Evolutionary conservation across 1,140 invertebrate species (phyloP).

Genomic region (Sminthurinus signatus): DNA sequence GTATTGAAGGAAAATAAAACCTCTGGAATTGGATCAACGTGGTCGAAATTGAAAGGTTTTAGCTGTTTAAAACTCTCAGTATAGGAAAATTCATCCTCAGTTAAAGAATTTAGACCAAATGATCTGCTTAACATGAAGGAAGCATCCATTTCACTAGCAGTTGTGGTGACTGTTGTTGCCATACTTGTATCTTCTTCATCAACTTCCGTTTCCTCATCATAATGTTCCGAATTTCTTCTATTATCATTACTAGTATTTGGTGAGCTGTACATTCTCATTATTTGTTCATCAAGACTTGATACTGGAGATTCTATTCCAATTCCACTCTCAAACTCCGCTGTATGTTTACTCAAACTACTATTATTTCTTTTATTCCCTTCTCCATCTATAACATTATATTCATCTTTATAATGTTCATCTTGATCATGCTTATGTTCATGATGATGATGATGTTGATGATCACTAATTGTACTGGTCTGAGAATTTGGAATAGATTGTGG

Average conservation of each 20-base stretch:
- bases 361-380: constrained; percentile 1
- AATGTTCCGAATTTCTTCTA: background rate
- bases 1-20: constrained; percentile 17
- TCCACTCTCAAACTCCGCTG: background rate
- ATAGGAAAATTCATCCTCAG: constrained; percentile 27
- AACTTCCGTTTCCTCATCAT: background rate
- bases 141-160: constrained; percentile 5
- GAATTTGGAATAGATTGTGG: no score
- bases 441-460: no score
- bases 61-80: constrained; percentile 40
- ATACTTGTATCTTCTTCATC: constrained; percentile 15
- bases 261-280: background rate
- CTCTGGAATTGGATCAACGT: constrained; percentile 31
- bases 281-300: constrained; percentile 13
- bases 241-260: background rate
- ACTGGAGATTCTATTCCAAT: background rate
- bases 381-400: no score
- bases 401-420: background rate
- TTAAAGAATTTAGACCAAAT: background rate
- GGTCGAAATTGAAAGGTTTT: constrained; percentile 37
- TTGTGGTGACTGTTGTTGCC: constrained; percentile 9
- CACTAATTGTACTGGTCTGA: no score
- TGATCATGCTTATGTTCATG: no score
- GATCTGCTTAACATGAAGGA: background rate
- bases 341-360: background rate